Base-by-base conservation (phyloP, 2,113 vertebrate genomes). In the Myxocyprinus asiaticus region DNA sequence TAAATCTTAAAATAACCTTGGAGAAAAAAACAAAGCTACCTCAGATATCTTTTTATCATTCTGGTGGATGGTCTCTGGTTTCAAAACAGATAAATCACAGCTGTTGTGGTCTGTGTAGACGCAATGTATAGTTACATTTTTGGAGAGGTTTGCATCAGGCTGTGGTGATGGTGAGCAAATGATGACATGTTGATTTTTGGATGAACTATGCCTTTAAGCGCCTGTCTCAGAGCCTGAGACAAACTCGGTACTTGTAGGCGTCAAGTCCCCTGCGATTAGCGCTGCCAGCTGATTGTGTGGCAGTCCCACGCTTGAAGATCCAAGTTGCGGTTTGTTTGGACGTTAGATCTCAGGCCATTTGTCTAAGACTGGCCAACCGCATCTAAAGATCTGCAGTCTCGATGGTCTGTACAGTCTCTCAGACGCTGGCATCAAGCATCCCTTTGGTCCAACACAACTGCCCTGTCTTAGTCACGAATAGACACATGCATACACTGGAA, bases 371-470 rank as follows among this genome's bases (percentile, higher is more conserved):
- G 69, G 14, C 9, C 68, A 9, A 72, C 69, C 69, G n/a, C 69
- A 72, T 72, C 55, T 17, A 9, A 10, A 69, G 55, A 47, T 73
- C 55, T 73, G 55, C 70, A 59, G 70, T 73, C n/a, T n/a, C n/a
- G n/a, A n/a, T n/a, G n/a, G n/a, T n/a, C 55, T 73, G 55, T 73
- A 73, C 43, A 15, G 42, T 17, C 11, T 55, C 22, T 7, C n/a
- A 3, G 55, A 58, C 55, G 5, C 55, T 58, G 51, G 67, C 22
- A 11, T 58, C 11, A 42, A 58, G 55, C n/a, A 58, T 55, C 68
- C 64, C 68, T 55, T 56, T 71, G 50, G 55, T 59, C 6, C 45
- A 72, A 59, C 8, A 72, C 70, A n/a, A 11, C n/a, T 22, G 44
- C n/a, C 56, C 55, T 15, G 33, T 71, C 33, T 10, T 55, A 6